These are phyloP conservation scores for Trididemnum miniatum DNA, from an alignment of 23 tunicate species.

Conservation along the genomic window DNA sequence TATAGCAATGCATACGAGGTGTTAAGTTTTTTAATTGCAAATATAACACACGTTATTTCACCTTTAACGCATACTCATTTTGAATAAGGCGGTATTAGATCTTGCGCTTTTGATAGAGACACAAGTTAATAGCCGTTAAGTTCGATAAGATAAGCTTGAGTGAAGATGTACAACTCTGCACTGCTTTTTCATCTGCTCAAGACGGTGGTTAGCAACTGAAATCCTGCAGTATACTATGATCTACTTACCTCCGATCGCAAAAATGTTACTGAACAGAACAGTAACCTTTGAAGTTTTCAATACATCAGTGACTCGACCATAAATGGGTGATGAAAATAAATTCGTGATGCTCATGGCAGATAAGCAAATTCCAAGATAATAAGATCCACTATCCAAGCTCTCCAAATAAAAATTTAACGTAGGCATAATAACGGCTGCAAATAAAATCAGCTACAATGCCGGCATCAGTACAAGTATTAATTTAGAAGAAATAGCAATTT, in stretches of 20 bases:
- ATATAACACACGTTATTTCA: neutral
- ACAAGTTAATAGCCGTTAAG: neutral
- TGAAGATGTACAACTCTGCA: no score
- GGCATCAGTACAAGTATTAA: no score
- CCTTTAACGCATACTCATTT: no score
- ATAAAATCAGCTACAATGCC: no score
- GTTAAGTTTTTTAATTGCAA: neutral
- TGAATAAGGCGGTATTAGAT: no score
- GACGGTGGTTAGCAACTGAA: neutral
- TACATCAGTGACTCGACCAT: constrained; percentile 74
- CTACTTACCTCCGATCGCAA: constrained; percentile 65
- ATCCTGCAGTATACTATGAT: neutral
- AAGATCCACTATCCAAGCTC: constrained; percentile 26
- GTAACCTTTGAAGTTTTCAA: constrained; percentile 47
- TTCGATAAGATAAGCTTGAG: no score
- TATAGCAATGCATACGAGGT: neutral
- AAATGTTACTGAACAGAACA: constrained; percentile 51
- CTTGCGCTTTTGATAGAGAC: neutral
- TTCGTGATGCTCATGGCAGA: constrained; percentile 78
- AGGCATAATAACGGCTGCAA: constrained; percentile 79
- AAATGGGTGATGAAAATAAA: constrained; percentile 62
- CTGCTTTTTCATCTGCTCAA: neutral
- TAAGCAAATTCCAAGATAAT: constrained; percentile 55
- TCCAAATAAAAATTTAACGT: constrained; percentile 52
- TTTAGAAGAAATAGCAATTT: no score